Evolutionary conservation across 2,113 vertebrate species (phyloP).

Genomic region (Gobiocypris rarus): DNA sequence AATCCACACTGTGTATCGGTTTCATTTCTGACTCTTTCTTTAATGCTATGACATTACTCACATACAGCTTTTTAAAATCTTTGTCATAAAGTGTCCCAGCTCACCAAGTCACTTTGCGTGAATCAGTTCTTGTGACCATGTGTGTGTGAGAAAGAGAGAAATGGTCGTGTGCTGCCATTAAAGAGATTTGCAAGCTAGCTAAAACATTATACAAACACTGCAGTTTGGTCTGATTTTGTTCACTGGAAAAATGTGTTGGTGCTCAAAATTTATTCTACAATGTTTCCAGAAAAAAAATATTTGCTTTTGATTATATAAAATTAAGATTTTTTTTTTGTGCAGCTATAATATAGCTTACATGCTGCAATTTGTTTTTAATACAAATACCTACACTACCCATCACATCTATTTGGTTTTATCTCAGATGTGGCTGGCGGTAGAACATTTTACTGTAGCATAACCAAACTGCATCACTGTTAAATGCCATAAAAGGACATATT

Average conservation of each 20-base stretch:
- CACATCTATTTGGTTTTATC: background rate
- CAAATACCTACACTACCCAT: background rate
- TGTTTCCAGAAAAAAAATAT: background rate
- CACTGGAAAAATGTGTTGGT: background rate
- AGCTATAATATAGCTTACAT: background rate
- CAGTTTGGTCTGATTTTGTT: background rate
- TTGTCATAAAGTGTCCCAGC: background rate
- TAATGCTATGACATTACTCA: background rate
- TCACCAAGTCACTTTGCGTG: background rate
- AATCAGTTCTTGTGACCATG: background rate
- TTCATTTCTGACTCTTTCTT: background rate
- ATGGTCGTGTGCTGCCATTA: background rate
- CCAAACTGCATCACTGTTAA: background rate
- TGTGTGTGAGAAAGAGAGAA: background rate
- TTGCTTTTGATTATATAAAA: background rate
- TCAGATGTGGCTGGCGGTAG: background rate
- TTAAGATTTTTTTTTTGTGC: background rate
- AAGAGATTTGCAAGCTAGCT: background rate
- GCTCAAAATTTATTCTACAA: background rate
- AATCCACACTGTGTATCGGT: background rate
- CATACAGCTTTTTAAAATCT: background rate
- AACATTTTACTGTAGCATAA: background rate
- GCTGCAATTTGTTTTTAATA: background rate
- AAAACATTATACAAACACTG: background rate
- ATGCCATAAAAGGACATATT: background rate